Evolutionary conservation across 1,140 invertebrate species (phyloP), one percentile per base, ranked within the genome.

Genomic region (Hylaeus anthracinus): DNA sequence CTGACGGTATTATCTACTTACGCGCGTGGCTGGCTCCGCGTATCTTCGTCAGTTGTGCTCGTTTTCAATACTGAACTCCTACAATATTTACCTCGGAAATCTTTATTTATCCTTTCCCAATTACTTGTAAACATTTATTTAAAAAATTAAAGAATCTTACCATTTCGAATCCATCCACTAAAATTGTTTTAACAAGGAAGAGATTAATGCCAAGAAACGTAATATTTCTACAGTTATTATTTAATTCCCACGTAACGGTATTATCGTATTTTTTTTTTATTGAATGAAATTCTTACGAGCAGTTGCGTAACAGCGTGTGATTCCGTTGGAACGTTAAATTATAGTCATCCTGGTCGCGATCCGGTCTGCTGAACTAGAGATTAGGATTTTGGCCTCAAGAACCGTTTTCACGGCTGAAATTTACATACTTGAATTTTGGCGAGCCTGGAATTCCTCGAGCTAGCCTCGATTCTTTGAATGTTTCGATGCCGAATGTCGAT

Each of bases 371-470:
- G 64, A 60, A 65, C 15, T 9, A 8, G 9, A 5, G 1, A 9
- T 60, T 1, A 41, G 74, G 39, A 77, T 70, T 60, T 67, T 4
- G 45, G n/a, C 37, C n/a, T 12, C 48, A 26, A n/a, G 4, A n/a
- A 45, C 39, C 45, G n/a, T 37, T 53, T 64, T 53, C 15, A 14
- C 1, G 37, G n/a, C 1, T 6, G 45, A 26, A 14, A 71, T 71
- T 77, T 61, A 56, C 75, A 77, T 71, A 77, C 15, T 5, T 53
- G 66, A 10, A 4, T 70, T 60, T 70, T 43, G 45, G 43, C 6
- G 37, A 51, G 26, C 26, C 12, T 70, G 45, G 37, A 63, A 71
- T 71, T 53, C n/a, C 53, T 53, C 48, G 15, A 0, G 8, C 3
- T 39, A 4, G 37, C 9, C 55, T 8, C 14, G 39, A 12, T 39